These are phyloP conservation scores for Tetraneura akinire DNA, from an alignment of 1,140 invertebrate genomes.

Conservation along the genomic window DNA sequence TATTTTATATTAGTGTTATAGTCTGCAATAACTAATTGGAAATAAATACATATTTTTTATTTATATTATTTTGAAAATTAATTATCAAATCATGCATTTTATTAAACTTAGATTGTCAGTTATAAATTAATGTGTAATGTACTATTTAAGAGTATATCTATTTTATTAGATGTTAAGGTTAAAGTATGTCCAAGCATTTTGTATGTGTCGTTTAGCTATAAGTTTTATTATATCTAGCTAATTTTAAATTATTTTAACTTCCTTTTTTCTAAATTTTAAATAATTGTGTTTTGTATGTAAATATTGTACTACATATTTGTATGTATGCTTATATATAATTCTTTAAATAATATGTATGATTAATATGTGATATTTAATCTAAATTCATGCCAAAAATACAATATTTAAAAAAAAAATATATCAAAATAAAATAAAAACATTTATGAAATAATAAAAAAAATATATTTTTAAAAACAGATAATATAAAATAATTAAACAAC, in stretches of 20 bases:
- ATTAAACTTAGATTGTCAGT: constrained; percentile 7
- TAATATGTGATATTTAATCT: neutral
- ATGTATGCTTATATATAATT: constrained; percentile 23
- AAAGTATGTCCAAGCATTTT: neutral
- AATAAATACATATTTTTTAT: constrained; percentile 34
- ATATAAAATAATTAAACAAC: constrained; percentile 20
- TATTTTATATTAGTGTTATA: constrained; percentile 29
- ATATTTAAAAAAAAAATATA: neutral
- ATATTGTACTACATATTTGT: constrained; percentile 15
- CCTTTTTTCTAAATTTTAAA: constrained; percentile 43
- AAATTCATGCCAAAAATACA: no score
- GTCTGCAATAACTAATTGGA: constrained; percentile 24
- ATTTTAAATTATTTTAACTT: constrained; percentile 46
- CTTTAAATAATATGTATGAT: neutral
- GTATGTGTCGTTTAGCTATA: constrained; percentile 20
- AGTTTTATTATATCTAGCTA: constrained; percentile 49
- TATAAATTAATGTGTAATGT: constrained; percentile 16
- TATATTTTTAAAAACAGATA: neutral
- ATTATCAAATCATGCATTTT: constrained; percentile 6
- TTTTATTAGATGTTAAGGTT: constrained; percentile 8
- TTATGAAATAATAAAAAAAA: neutral
- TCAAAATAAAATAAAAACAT: neutral
- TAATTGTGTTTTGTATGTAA: constrained; percentile 25
- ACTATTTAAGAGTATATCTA: constrained; percentile 25
- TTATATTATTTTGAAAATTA: constrained; percentile 9